Percentiles rank a stretch among this genome's conserved stretches.
Evolutionary conservation across 1,140 invertebrate genomes (phyloP).

Genomic region (Asobara japonica): DNA sequence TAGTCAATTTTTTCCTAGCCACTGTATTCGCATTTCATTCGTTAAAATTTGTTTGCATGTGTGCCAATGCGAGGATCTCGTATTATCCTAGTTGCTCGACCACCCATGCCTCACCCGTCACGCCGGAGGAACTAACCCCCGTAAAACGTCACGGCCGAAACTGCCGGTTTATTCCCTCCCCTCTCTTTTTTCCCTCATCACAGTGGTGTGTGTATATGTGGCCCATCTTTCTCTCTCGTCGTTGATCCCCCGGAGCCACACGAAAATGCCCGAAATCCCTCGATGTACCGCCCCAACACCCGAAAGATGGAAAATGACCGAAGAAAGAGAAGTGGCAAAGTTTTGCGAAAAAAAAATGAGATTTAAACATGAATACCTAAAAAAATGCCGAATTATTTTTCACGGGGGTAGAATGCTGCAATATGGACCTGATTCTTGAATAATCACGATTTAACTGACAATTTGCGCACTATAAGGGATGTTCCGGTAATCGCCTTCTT

Average conservation of each 20-base stretch:
- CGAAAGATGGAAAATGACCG: constrained; percentile 28
- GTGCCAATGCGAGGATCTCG: neutral
- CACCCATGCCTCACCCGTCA: constrained; percentile 41
- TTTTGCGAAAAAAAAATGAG: constrained; percentile 1
- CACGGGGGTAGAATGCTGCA: no score
- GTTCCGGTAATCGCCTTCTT: no score
- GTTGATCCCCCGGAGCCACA: constrained; percentile 41
- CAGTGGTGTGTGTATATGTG: neutral
- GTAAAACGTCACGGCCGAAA: constrained; percentile 40
- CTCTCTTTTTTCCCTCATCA: constrained; percentile 7
- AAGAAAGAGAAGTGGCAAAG: constrained; percentile 23
- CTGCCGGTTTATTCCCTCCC: constrained; percentile 24
- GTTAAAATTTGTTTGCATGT: neutral
- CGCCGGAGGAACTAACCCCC: constrained; percentile 42
- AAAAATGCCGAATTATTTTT: no score
- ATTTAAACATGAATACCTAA: constrained; percentile 5
- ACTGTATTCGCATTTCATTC: neutral
- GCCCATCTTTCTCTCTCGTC: constrained; percentile 23
- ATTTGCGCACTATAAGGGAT: no score
- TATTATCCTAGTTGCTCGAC: constrained; percentile 30
- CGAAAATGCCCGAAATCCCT: constrained; percentile 54
- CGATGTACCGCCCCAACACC: constrained; percentile 29
- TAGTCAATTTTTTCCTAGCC: neutral
- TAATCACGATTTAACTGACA: no score
- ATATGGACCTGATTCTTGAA: no score